phyloP scores from a whole-genome alignment of 2,797 vertebrate genomes.

The Paramormyrops hopkinsi region DNA sequence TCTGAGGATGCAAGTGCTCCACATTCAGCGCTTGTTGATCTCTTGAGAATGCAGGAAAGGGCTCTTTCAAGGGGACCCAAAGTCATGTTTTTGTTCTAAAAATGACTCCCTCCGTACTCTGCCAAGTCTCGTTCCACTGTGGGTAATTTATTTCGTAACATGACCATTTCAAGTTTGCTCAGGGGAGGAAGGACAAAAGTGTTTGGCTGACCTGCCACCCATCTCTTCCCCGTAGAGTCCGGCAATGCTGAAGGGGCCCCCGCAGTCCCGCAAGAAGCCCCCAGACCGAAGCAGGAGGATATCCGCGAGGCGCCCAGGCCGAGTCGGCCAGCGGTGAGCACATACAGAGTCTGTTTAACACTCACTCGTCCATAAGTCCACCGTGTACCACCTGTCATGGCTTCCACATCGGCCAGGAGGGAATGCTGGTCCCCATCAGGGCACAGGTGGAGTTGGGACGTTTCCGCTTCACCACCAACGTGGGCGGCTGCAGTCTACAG shows the following conservation, averaged over 20 bases:
- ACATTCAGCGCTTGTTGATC: background rate
- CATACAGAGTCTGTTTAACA: background rate
- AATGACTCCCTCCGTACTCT: background rate
- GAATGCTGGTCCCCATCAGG: background rate
- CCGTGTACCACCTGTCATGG: background rate
- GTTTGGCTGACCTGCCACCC: background rate
- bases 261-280: constrained; percentile 70
- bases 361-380: background rate
- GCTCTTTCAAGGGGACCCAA: background rate
- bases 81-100: constrained; percentile 1
- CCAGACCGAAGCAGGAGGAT: constrained; percentile 80
- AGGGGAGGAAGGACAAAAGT: background rate
- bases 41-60: background rate
- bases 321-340: constrained; percentile 88
- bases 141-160: background rate
- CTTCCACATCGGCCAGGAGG: background rate
- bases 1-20: background rate
- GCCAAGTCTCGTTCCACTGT: background rate
- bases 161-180: background rate
- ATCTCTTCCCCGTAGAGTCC: constrained; percentile 60
- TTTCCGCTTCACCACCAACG: background rate
- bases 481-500: background rate
- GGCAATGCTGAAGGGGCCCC: constrained; percentile 77
- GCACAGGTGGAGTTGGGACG: background rate
- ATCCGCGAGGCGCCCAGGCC: constrained; percentile 78